Conservation (phyloP, 1,140 invertebrate species). For the Drosophila lacteicornis region DNA sequence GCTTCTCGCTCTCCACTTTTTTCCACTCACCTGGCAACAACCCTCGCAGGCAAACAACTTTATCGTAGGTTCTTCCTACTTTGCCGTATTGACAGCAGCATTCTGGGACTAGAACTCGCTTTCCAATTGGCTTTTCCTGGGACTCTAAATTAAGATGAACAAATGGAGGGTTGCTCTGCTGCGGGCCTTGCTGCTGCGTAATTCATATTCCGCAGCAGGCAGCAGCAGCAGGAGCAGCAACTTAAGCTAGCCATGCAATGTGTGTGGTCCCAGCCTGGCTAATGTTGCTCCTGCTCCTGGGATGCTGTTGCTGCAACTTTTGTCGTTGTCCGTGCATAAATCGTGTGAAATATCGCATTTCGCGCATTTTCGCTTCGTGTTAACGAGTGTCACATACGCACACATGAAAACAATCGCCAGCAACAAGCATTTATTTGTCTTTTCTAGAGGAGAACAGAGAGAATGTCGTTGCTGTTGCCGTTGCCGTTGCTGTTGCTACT, state of each 20-base stretch:
- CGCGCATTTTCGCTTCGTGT: conserved; percentile 82
- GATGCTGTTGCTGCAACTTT: conserved; percentile 61
- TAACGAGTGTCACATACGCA: conserved; percentile 79
- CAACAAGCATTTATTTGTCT: conserved; percentile 79
- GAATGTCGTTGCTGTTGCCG: conserved; percentile 45
- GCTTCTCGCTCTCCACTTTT: not conserved
- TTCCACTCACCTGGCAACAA: not conserved
- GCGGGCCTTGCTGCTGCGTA: conserved; percentile 8
- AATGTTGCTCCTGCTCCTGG: conserved; percentile 32
- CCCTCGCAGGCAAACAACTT: not conserved
- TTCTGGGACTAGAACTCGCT: conserved; percentile 10
- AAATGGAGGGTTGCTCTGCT: conserved; percentile 32
- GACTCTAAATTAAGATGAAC: conserved; percentile 49
- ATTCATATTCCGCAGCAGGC: conserved; percentile 31
- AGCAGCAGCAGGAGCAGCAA: conserved; percentile 19
- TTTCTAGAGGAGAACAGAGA: conserved; percentile 41
- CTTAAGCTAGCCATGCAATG: conserved; percentile 51
- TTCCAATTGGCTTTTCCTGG: conserved; percentile 28
- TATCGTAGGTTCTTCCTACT: not conserved
- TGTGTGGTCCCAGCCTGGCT: conserved; percentile 64
- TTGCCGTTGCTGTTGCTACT: conserved; percentile 36
- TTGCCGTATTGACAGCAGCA: conserved; percentile 5
- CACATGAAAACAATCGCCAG: conserved; percentile 46
- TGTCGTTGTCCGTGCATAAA: conserved; percentile 82
- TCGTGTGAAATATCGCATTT: conserved; percentile 85